These are phyloP conservation scores for Semaprochilodus insignis DNA, from an alignment of 2,797 vertebrate species.

Conservation along the genomic window DNA sequence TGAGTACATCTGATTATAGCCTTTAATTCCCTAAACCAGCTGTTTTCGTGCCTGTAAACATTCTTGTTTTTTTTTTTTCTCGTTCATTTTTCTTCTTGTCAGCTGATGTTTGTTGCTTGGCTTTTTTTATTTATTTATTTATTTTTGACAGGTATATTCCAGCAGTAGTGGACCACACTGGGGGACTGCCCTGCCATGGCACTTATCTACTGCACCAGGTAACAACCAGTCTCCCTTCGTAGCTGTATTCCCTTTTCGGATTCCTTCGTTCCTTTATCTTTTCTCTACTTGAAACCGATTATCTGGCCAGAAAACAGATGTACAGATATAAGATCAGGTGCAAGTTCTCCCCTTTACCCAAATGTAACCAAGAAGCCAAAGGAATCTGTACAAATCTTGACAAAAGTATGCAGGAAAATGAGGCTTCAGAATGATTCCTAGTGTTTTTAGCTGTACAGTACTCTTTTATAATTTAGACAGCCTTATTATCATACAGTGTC, in stretches of 20 bases:
- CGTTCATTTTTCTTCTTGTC: background rate
- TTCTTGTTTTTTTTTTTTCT: background rate
- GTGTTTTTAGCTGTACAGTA: background rate
- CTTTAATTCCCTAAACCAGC: background rate
- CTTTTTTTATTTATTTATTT: background rate
- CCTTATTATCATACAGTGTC: background rate
- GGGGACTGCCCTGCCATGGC: conserved; percentile 93
- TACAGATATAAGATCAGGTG: too few species aligned
- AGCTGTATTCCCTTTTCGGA: background rate
- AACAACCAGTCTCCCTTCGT: conserved; percentile 11
- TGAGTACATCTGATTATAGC: conserved; percentile 76
- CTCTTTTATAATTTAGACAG: background rate
- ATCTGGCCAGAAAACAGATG: background rate
- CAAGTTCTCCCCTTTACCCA: background rate
- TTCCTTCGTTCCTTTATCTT: background rate
- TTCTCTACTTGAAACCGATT: background rate
- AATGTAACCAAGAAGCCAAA: background rate
- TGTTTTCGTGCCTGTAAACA: background rate
- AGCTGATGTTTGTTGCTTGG: background rate
- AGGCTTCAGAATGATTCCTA: background rate
- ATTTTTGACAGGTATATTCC: conserved; percentile 89
- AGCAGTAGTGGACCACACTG: conserved; percentile 96
- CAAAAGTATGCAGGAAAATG: background rate
- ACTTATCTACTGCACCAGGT: conserved; percentile 98
- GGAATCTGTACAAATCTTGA: background rate